Evolutionary conservation across 2,888 invertebrate genomes (phyloP).

Genomic region (Sarcophaga subvicina): DNA sequence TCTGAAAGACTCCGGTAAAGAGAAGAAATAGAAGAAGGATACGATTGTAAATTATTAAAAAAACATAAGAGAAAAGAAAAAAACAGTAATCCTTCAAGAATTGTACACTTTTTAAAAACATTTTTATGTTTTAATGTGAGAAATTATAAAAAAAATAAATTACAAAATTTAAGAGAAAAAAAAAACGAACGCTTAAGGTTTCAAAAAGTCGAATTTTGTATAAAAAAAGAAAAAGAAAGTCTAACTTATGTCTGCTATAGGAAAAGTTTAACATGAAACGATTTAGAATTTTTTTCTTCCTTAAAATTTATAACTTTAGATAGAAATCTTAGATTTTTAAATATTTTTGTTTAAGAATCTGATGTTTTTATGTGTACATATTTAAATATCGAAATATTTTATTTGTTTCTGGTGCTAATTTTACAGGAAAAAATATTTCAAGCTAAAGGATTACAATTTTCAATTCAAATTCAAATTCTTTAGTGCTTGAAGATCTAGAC

Average conservation of each 20-base stretch:
- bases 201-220: neutral
- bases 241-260: conserved; percentile 29
- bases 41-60: conserved; percentile 14
- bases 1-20: conserved; percentile 26
- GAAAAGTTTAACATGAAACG: conserved; percentile 17
- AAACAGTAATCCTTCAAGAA: neutral
- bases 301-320: neutral
- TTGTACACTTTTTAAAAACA: neutral
- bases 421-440: neutral
- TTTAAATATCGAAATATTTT: no score
- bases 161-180: neutral
- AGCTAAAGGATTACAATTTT: neutral
- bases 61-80: neutral
- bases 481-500: no score
- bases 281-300: neutral
- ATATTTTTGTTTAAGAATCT: neutral
- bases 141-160: no score
- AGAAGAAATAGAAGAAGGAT: conserved; percentile 30
- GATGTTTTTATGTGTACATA: neutral
- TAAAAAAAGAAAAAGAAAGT: neutral
- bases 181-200: neutral
- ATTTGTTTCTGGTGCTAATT: no score
- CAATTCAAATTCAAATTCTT: neutral
- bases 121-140: neutral
- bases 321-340: neutral